Base-by-base conservation (phyloP, 2,888 invertebrate genomes). In the Resseliella maxima region DNA sequence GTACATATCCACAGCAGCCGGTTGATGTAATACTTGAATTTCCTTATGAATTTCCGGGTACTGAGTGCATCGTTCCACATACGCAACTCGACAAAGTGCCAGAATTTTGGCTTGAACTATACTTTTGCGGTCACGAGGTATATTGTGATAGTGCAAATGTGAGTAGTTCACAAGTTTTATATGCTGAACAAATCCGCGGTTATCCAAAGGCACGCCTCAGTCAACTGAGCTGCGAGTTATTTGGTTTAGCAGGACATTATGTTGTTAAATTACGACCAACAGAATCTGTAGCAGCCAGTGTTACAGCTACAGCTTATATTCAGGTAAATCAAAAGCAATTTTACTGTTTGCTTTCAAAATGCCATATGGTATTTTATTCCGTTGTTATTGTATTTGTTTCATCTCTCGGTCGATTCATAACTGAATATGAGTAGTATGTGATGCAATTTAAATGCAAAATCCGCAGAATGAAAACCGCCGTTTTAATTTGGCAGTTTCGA, bases 231-330 rank as follows among this genome's bases (percentile, higher is more conserved):
- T 96, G 96, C 89, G 95, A 96, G 89, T 92, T 95, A 54, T 96
- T 96, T 89, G 96, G 96, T 0, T 92, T 96, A 88, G 95, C 96
- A 0, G 96, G 96, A 0, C 95, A 95, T 90, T 96, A 96, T 90
- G 94, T 95, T 0, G 92, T 96, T 8, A 94, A 94, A 86, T 90
- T 96, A 87, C 92, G 95, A 54, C 95, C 96, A 0, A 93, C 94
- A 3, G 92, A 93, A 0, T 92, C 93, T 0, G 93, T 94, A 0
- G 93, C 94, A 0, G 93, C 92, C 0, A 93, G 94, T 86, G 93
- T 94, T 83, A 92, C 93, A n/a, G 93, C 94, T 0, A 93, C 94
- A 86, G 93, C 94, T 83, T 95, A 95, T 89, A 93, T 95, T 86
- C 95, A 94, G 93, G 95, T 94, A 90, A 89, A 87, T 87, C 85